phyloP scores from a whole-genome alignment of 2,888 invertebrate genomes.

The Conistra vaccinii region DNA sequence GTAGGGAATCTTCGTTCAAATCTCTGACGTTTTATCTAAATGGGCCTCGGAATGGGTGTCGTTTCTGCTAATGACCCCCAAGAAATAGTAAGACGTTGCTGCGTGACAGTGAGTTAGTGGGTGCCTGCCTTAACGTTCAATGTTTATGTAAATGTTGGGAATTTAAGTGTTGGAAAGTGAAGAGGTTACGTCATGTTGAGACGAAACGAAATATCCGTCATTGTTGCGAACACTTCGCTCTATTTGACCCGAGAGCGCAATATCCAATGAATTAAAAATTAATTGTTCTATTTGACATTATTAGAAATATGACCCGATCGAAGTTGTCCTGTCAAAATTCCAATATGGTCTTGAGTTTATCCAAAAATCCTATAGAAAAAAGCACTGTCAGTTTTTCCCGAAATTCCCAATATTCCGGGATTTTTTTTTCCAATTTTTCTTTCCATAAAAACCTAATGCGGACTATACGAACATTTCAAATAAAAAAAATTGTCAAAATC shows the following conservation, averaged over 20 bases:
- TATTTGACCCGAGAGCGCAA: neutral
- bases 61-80: slow-evolving; percentile 89
- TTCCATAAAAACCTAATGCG: too few relatives aligned
- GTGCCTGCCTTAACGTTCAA: slow-evolving; percentile 62
- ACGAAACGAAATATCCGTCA: neutral
- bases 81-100: slow-evolving; percentile 87
- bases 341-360: too few relatives aligned
- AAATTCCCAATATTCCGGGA: too few relatives aligned
- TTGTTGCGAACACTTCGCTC: neutral
- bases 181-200: slow-evolving; percentile 34
- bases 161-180: slow-evolving; percentile 61
- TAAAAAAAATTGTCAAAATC: too few relatives aligned
- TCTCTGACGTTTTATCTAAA: slow-evolving; percentile 91
- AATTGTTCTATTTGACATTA: too few relatives aligned
- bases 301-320: too few relatives aligned
- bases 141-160: slow-evolving; percentile 64
- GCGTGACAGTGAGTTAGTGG: slow-evolving; percentile 80
- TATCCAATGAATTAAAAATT: neutral
- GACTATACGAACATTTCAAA: too few relatives aligned
- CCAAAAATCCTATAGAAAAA: too few relatives aligned
- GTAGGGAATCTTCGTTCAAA: slow-evolving; percentile 87
- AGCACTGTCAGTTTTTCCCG: too few relatives aligned
- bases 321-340: too few relatives aligned
- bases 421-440: too few relatives aligned
- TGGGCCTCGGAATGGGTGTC: slow-evolving; percentile 89